Base-by-base conservation (phyloP, 2,888 invertebrate genomes). In the Dilophus febrilis region DNA sequence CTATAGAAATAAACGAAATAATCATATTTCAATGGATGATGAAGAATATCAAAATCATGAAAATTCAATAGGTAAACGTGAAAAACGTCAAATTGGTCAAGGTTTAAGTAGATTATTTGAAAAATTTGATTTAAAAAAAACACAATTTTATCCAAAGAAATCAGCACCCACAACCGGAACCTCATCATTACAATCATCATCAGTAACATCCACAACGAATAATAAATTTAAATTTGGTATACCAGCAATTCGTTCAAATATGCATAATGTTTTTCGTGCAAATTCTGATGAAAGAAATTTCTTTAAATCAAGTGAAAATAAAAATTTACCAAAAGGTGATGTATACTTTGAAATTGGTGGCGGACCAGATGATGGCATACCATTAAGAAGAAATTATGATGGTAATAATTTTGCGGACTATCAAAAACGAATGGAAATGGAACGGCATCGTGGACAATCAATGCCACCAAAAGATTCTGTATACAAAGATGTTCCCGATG, bases 311-410 rank as follows among this genome's bases (percentile, higher is more conserved):
- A 42, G 41, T 37, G 43, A 45, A 35, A 45, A 44, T 42, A 29
- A 42, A n/a, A 34, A 43, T 12, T 31, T 48, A 2, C 49, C 49
- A 5, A 40, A 41, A 4, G 45, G 45, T 17, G 49, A 49, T 40
- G 42, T 49, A 18, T 39, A 45, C 29, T 40, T 48, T 13, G 32
- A 44, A 28, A n/a, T 49, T 2, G 42, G 41, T 19, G n/a, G n/a
- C n/a, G n/a, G 41, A 35, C 8, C 18, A 18, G n/a, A 42, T 40
- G 39, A 40, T 17, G 40, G 41, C 10, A 32, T 19, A 12, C 7
- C 4, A 26, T n/a, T 32, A 19, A 18, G 31, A 26, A 32, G 28
- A 18, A 44, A 45, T 18, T 44, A 47, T 19, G 43, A 44, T 34
- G 40, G 28, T 3, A 17, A 30, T 7, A 40, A 37, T 29, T 18